phyloP scores from a whole-genome alignment of 2,113 vertebrate genomes.

The Mellivora capensis region DNA sequence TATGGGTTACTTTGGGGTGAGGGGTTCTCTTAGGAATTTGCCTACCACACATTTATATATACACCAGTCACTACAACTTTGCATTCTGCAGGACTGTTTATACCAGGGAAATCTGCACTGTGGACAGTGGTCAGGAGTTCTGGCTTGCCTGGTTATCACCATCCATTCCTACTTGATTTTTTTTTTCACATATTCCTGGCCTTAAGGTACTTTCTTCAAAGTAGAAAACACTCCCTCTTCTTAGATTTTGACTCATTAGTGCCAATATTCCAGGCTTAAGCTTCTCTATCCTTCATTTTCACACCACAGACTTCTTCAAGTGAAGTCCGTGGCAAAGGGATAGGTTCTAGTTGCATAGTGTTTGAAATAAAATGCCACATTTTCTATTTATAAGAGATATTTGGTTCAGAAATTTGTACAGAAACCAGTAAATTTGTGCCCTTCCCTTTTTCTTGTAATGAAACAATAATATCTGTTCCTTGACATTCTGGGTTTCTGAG shows the following conservation, averaged over 20 bases:
- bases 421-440: neutral
- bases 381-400: neutral
- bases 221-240: neutral
- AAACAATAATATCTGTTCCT: neutral
- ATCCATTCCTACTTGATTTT: neutral
- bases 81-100: neutral
- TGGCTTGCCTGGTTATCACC: neutral
- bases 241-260: neutral
- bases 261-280: neutral
- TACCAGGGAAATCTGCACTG: neutral
- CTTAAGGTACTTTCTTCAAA: neutral
- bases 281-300: neutral
- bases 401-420: neutral
- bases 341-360: neutral
- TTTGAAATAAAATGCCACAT: neutral
- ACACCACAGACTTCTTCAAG: neutral
- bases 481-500: neutral
- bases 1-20: neutral
- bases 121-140: neutral
- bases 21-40: neutral
- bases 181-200: neutral
- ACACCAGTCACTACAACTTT: neutral
- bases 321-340: neutral
- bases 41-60: neutral
- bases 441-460: neutral